These are phyloP conservation scores for Probosciger aterrimus DNA, from an alignment of 2,113 vertebrate species.

Conservation along the genomic window DNA sequence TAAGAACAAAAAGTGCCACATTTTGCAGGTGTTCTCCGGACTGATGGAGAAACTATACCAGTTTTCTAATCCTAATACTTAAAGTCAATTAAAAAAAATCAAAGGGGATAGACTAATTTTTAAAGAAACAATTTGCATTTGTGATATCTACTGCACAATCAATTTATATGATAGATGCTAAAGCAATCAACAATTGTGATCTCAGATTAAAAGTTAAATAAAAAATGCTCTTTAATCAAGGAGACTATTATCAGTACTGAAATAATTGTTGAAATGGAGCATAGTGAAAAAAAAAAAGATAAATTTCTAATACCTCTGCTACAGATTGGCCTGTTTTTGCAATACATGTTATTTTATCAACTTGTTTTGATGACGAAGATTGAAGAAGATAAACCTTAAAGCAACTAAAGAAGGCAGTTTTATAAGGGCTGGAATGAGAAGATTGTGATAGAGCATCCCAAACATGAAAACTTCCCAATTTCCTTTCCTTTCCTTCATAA, in stretches of 20 bases:
- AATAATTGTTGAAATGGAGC: not conserved
- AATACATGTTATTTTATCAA: not conserved
- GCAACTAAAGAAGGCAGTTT: not conserved
- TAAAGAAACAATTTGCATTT: not conserved
- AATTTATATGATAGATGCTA: not conserved
- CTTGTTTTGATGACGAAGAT: not conserved
- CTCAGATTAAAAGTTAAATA: not conserved
- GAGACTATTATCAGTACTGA: not conserved
- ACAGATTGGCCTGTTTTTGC: not conserved
- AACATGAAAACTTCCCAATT: not conserved
- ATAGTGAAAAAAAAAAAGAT: not conserved
- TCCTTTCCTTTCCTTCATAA: not conserved
- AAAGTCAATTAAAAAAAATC: not conserved
- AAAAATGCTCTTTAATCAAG: not conserved
- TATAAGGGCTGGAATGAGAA: not conserved
- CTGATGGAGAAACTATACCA: not conserved
- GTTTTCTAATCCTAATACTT: not conserved
- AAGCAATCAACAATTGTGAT: not conserved
- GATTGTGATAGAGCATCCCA: fast-evolving
- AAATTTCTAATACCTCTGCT: not conserved
- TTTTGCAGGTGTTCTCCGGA: not conserved
- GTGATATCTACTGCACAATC: not conserved
- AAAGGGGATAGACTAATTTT: not conserved
- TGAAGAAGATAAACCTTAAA: not conserved
- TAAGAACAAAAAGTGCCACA: not conserved